Evolutionary conservation across 1,140 invertebrate genomes (phyloP).

Genomic region (Trichogramma pretiosum): DNA sequence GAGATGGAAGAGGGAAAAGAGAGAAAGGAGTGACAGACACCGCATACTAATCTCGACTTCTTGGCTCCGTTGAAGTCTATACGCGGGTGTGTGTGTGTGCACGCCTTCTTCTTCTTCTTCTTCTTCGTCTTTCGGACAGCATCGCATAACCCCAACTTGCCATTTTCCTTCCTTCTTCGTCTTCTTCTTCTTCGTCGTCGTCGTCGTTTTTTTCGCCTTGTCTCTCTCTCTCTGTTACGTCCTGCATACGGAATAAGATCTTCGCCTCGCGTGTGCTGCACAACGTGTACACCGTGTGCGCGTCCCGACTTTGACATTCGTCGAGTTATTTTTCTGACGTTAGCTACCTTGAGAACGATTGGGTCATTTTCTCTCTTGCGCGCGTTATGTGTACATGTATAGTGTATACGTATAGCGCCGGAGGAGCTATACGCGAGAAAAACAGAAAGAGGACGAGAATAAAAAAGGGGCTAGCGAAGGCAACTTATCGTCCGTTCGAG

Average conservation of each 20-base stretch:
- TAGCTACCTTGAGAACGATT: too few species aligned
- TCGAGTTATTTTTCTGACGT: too few species aligned
- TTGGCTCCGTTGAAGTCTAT: too few species aligned
- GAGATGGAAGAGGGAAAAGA: conserved; percentile 20
- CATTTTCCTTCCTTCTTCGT: conserved; percentile 1
- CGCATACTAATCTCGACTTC: conserved; percentile 37
- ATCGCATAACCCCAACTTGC: conserved; percentile 12
- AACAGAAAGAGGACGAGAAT: too few species aligned
- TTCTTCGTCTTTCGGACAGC: conserved; percentile 13
- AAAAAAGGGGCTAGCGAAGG: too few species aligned
- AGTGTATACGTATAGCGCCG: too few species aligned
- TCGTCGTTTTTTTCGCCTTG: background rate
- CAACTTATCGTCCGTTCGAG: too few species aligned
- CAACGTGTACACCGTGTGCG: background rate
- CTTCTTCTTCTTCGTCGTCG: background rate
- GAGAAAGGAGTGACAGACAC: conserved; percentile 30
- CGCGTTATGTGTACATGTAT: too few species aligned
- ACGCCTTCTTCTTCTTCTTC: too few species aligned
- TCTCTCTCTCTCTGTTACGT: background rate
- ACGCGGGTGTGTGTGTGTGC: too few species aligned
- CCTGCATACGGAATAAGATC: conserved; percentile 16
- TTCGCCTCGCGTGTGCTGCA: background rate
- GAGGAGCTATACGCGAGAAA: too few species aligned
- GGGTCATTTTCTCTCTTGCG: too few species aligned
- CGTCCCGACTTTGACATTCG: conserved; percentile 10